Base-by-base conservation (phyloP, 2,113 vertebrate species). In the Paedocypris sp. region DNA sequence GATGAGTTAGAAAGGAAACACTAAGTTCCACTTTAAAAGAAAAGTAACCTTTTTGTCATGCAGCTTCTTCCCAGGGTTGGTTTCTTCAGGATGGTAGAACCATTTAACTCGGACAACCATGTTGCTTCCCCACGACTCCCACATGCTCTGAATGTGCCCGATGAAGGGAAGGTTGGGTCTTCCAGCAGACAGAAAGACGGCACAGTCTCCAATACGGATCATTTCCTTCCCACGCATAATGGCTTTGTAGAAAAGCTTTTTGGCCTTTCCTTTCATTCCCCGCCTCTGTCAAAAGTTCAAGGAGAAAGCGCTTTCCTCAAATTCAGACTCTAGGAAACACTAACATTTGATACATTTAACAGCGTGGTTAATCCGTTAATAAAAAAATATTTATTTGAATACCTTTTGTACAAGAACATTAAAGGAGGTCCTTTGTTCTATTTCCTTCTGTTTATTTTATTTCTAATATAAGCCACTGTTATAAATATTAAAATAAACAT, bases 51-150 rank as follows among this genome's bases (percentile, higher is more conserved):
- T 97, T 82, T 90, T 91, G 75, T 97, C 90, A 0, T 90, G 89
- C 61, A 97, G 89, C 57, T 96, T 98, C 79, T 92, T 94, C 54
- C 92, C 94, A 0, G 93, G 93, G 77, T 93, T 97, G 15, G 95
- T 99, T 80, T 99, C 95, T 71, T 99, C 95, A 0, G 95, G 95
- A 57, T 99, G 95, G 52, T 99, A 99, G 77, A 99, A 98, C 95
- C 95, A 99, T 73, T 99, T 99, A 65, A 98, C 95, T 0, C 94
- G 78, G 52, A 99, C 95, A 64, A 99, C 94, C 95, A 99, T 99
- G 81, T 99, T 97, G 84, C 87, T 97, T 32, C 95, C 95, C 95
- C 95, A 99, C 0, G 94, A 98, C 69, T 99, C 95, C 95, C 95
- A 99, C 95, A 99, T 98, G 82, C 94, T 99, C 84, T 99, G 92